Base-by-base conservation (phyloP, 2,113 vertebrate species). In the Pluvianellus socialis region DNA sequence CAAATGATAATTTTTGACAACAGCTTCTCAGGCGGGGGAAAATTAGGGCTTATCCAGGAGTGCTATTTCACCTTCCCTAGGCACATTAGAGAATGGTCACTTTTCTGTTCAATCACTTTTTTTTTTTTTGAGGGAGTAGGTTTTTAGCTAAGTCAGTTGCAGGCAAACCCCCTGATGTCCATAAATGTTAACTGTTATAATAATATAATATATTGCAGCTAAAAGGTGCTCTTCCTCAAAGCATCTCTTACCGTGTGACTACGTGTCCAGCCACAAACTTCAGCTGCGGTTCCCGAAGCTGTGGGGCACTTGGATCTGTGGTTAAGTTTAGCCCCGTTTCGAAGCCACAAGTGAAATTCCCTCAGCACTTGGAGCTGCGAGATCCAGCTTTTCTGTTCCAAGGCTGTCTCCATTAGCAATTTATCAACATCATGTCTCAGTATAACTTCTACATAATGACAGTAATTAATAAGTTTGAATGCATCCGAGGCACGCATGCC, bases 381-480 rank as follows among this genome's bases (percentile, higher is more conserved):
- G 49, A 91, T 80, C 32, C 86, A 89, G n/a, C 49, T 53, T 79
- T 96, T 74, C 70, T 13, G 3, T 56, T 95, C 26, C 49, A 66
- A 77, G 49, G 74, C 67, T 35, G 40, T 40, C 32, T 23, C 42
- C 33, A 61, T 63, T 24, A 92, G 75, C 66, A 72, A 53, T 79
- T 72, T 74, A 82, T 95, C 86, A 92, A 70, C 73, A 20, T 59
- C 70, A 84, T 28, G 58, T 52, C 89, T 53, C 84, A 73, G 18
- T n/a, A 4, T 50, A 94, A 90, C 67, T 85, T 92, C 47, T 70
- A 68, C 72, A 55, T 88, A 93, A 93, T 80, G 82, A 86, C 59
- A 89, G 85, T 38, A 95, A 89, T 95, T 85, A 95, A 49, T 75
- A 92, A 88, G 21, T 94, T 87, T 59, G 79, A 89, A 83, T 55